These are phyloP conservation scores for Girardinus metallicus DNA, from an alignment of 2,797 vertebrate species.

Conservation along the genomic window DNA sequence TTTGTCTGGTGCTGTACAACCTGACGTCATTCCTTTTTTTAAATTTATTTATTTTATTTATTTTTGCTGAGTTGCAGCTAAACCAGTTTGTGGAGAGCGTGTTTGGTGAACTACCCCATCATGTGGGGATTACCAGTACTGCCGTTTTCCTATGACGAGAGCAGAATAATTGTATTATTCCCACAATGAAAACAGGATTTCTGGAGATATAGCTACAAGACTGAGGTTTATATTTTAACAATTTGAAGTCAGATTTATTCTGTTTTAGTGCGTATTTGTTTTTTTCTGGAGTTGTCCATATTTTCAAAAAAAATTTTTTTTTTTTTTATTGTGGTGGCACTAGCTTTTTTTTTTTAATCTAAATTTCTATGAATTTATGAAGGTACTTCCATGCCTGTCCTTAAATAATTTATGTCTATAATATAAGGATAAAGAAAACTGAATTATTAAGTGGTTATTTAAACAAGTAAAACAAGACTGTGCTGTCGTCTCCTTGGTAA, in stretches of 20 bases:
- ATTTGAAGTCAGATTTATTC: conserved; percentile 22
- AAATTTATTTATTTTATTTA: not conserved
- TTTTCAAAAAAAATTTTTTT: not conserved
- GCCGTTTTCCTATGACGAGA: not conserved
- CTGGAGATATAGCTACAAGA: conserved; percentile 42
- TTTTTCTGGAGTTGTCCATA: conserved; percentile 4
- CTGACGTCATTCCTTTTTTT: conserved; percentile 57
- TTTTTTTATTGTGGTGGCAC: too few relatives aligned
- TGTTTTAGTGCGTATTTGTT: conserved; percentile 10
- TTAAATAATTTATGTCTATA: not conserved
- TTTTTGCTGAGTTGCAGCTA: conserved; percentile 43
- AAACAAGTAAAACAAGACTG: not conserved
- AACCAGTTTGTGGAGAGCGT: not conserved
- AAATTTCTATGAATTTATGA: not conserved
- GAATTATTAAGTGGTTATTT: not conserved
- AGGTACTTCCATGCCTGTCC: not conserved
- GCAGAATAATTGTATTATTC: conserved; percentile 42
- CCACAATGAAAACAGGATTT: conserved; percentile 47
- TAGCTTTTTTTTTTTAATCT: not conserved
- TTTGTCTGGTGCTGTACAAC: conserved; percentile 39
- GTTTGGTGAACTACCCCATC: conserved; percentile 56
- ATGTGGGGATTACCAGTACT: conserved; percentile 53
- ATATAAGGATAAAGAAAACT: not conserved
- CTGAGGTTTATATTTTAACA: conserved; percentile 21
- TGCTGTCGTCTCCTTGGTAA: conserved; percentile 1